Base-by-base conservation (phyloP, 1,140 invertebrate genomes). In the Aphaenogaster floridana region DNA sequence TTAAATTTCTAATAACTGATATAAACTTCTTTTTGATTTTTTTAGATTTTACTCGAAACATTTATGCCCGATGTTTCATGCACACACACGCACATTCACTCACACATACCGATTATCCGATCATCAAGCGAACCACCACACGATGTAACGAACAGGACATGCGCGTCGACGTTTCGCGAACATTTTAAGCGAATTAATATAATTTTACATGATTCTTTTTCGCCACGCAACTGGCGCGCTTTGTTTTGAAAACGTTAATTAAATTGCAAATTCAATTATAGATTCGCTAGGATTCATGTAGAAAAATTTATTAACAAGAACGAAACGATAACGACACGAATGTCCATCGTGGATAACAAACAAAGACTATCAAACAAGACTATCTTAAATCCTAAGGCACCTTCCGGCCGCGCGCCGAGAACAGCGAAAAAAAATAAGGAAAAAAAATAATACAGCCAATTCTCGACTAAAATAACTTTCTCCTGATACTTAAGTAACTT, bases 351-450 rank as follows among this genome's bases (percentile, higher is more conserved):
- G 36, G 59, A 86, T 90, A 91, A 71, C 50, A 68, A 91, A 89
- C 57, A 71, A 79, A 80, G 69, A 90, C 50, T 84, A 28, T 28
- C 28, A 28, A 28, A 28, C 28, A 28, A 28, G 54, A 89, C 34
- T 66, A 84, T 72, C 45, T 80, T 90, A 92, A 86, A 89, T 88
- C 45, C 90, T 92, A 92, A 88, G 89, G 86, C 89, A 88, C 89
- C 91, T 54, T 88, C 64, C 59, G 88, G 66, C 76, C 77, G 64
- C 76, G 90, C 66, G 81, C 80, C 87, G 83, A 90, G 88, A 74
- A 91, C 81, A 66, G 57, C 52, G 71, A 79, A 89, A 90, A 89
- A 91, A 92, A 90, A 85, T 45, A 8, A 45, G 66, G 45, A 74
- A 87, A 87, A 87, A 87, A 90, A 79, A 63, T 13, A 28, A 57